A percentile compares a stretch with the other conserved stretches of the same genome.
These are phyloP conservation scores for Notechis scutatus DNA, from an alignment of 2,113 vertebrate genomes.

Conservation along the genomic window DNA sequence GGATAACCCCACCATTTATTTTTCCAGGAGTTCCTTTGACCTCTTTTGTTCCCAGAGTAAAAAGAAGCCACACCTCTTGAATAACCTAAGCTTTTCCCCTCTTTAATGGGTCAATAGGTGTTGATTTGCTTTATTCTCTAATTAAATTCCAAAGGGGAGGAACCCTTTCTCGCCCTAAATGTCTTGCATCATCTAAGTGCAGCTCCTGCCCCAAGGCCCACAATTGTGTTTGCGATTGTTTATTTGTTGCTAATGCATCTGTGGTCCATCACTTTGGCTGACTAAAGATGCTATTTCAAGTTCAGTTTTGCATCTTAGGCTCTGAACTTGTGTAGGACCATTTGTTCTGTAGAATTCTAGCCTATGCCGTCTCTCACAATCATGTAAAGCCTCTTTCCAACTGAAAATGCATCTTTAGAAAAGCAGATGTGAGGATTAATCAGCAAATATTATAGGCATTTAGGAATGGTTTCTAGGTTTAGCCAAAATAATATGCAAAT, in stretches of 20 bases:
- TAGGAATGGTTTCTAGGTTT: background rate
- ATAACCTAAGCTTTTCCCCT: background rate
- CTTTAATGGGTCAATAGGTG: background rate
- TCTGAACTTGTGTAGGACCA: background rate
- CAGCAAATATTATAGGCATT: background rate
- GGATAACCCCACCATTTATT: slow-evolving; percentile 43
- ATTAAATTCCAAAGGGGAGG: background rate
- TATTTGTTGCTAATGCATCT: background rate
- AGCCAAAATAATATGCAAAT: background rate
- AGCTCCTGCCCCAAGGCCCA: background rate
- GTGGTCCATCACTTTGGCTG: background rate
- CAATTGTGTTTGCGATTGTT: background rate
- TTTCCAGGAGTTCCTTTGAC: slow-evolving; percentile 48
- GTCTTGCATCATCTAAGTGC: background rate
- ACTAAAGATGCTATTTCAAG: background rate
- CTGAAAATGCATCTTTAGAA: background rate
- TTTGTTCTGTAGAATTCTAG: too few species aligned
- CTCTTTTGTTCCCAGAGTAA: slow-evolving; percentile 47
- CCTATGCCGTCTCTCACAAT: background rate
- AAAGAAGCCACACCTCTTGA: background rate
- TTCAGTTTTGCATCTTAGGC: background rate
- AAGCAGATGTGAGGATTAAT: background rate
- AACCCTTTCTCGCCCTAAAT: background rate
- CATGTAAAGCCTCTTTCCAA: background rate
- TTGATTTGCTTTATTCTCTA: background rate